Conservation (phyloP, 2,113 vertebrate genomes). For the Rutilus rutilus region DNA sequence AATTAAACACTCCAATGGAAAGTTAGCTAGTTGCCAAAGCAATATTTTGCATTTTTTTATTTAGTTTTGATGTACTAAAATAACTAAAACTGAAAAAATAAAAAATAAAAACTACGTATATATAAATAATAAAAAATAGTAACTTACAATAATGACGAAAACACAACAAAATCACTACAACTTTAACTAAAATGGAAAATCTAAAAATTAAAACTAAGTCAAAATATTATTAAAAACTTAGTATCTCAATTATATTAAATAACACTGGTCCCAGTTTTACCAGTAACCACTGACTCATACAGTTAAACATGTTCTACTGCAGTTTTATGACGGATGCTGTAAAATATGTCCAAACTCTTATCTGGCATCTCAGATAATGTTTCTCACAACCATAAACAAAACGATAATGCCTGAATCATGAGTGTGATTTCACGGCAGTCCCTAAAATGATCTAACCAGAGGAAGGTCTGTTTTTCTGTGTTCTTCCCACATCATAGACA, state of each 20-base stretch:
- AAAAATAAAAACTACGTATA: background rate
- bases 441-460: background rate
- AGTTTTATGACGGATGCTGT: conserved; percentile 3
- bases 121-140: background rate
- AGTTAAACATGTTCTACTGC: background rate
- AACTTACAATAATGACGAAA: no score
- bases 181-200: no score
- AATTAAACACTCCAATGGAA: background rate
- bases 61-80: background rate
- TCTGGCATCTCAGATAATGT: background rate
- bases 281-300: background rate
- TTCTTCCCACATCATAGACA: background rate
- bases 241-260: background rate
- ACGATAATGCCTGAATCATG: conserved; percentile 1
- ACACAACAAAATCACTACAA: no score
- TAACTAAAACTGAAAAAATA: background rate
- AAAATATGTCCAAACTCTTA: conserved; percentile 27
- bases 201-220: no score
- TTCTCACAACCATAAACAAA: background rate
- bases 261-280: background rate
- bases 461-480: background rate
- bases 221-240: no score
- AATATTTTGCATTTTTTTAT: background rate
- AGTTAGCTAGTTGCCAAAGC: background rate
- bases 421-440: background rate